Conservation (phyloP, 2,888 invertebrate genomes). For the Eupithecia tripunctaria region DNA sequence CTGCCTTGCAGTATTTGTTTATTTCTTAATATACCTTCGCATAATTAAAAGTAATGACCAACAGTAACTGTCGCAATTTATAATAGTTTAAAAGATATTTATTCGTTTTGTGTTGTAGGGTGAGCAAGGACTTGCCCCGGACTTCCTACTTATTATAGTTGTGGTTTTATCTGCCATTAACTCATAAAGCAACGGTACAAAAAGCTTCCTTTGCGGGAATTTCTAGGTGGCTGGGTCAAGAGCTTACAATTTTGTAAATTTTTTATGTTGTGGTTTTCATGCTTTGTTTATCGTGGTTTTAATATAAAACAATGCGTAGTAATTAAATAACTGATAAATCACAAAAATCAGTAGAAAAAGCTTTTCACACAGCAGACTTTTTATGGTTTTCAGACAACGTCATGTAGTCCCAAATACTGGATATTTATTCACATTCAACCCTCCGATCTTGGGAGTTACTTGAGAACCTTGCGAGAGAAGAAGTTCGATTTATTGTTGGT, state of each 20-base stretch:
- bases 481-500: slow-evolving; percentile 14
- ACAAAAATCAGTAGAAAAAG: background rate
- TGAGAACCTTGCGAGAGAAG: background rate
- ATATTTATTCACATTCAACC: background rate
- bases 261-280: slow-evolving; percentile 22
- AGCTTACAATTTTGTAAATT: slow-evolving; percentile 22
- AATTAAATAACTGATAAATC: background rate
- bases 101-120: slow-evolving; percentile 34
- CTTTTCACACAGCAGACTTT: background rate
- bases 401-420: background rate
- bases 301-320: background rate
- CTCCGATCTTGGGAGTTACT: background rate
- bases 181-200: slow-evolving; percentile 32
- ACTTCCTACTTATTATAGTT: slow-evolving; percentile 41
- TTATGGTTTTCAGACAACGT: background rate
- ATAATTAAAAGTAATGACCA: slow-evolving; percentile 12
- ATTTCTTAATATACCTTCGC: background rate
- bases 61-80: slow-evolving; percentile 18
- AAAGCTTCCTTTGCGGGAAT: slow-evolving; percentile 36
- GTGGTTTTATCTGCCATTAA: slow-evolving; percentile 35
- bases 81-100: slow-evolving; percentile 28
- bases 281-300: slow-evolving; percentile 5
- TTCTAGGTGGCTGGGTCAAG: slow-evolving; percentile 36
- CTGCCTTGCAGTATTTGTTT: background rate
- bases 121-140: slow-evolving; percentile 36